Evolutionary conservation across 30 jellyfish, hydroid and myxozoan species (phyloP), one percentile per base, ranked within the genome.

Genomic region (Rhopilema esculentum): DNA sequence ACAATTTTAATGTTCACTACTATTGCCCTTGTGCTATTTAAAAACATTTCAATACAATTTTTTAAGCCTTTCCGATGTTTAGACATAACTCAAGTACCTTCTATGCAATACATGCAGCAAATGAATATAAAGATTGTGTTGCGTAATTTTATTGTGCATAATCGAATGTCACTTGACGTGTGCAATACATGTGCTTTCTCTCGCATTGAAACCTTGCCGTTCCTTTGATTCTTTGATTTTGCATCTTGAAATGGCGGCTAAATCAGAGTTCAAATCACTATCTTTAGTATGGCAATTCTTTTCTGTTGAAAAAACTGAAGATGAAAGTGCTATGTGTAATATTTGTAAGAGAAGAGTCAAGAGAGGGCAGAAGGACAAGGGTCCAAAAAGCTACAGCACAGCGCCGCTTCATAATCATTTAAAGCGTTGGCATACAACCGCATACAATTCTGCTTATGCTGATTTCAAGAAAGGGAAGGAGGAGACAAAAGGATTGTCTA

Each of bases 351-450:
- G 86, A 57, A 81, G 77, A 1, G 82, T 79, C 18, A 79, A 88
- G 49, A 53, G 97, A 52, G 97, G 88, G 32, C 87, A 80, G 86
- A 79, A 71, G 66, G 79, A 71, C 88, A 82, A 77, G 69, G 93
- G 97, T 27, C 93, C 91, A 63, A 88, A 78, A 73, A 69, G 89
- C 72, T 79, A 78, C 87, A 79, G 91, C 79, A 79, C 96, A 23
- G 89, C 94, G 30, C 92, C 97, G 30, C 92, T 79, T 49, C 82
- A 69, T 57, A 79, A 88, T 28, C 92, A 68, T 79, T 78, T 88
- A 57, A 88, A 78, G 50, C 84, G 80, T 24, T 84, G 86, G 72
- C 68, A 84, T 71, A 70, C 52, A 84, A 57, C 87, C 49, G 71
- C 69, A 69, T 84, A 84, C 30, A 33, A 84, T 40, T 52, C 86